phyloP scores from a whole-genome alignment of 64 coral and sea anemone genomes.

The Platygyra sinensis region DNA sequence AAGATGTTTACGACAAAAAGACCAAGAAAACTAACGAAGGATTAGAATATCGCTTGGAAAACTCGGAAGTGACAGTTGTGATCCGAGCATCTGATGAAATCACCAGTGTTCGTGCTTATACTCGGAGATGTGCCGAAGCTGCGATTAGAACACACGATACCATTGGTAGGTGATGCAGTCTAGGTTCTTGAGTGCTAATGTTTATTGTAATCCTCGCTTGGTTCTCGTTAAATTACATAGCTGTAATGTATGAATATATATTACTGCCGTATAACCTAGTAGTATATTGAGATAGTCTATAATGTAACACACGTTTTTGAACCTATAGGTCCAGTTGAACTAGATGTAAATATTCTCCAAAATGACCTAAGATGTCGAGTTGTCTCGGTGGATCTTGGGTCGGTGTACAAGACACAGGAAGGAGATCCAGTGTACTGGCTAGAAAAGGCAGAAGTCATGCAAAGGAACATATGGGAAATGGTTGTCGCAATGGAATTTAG shows the following conservation, averaged over 20 bases:
- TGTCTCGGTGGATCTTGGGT: constrained; percentile 20
- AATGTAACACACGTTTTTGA: not conserved
- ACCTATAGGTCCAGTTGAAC: constrained; percentile 26
- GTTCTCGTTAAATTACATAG: no score
- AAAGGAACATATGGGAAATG: constrained; percentile 49
- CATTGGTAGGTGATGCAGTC: not conserved
- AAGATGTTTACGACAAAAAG: constrained; percentile 51
- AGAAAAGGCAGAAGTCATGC: constrained; percentile 42
- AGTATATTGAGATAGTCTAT: not conserved
- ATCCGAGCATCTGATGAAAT: constrained; percentile 20
- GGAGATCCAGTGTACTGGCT: constrained; percentile 47
- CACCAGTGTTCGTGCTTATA: constrained; percentile 10
- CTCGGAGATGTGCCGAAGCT: constrained; percentile 32
- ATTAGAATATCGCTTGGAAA: constrained; percentile 32
- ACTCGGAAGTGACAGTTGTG: constrained; percentile 20
- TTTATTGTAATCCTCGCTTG: not conserved
- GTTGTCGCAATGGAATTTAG: constrained; percentile 23
- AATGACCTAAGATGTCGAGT: not conserved
- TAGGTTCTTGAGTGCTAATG: not conserved
- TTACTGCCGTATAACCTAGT: not conserved
- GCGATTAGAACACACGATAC: constrained; percentile 43
- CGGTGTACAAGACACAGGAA: constrained; percentile 33
- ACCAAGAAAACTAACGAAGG: constrained; percentile 33
- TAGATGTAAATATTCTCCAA: not conserved
- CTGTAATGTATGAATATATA: no score